Base-by-base conservation (phyloP, 2,888 invertebrate species). In the Caradrina clavipalpis region DNA sequence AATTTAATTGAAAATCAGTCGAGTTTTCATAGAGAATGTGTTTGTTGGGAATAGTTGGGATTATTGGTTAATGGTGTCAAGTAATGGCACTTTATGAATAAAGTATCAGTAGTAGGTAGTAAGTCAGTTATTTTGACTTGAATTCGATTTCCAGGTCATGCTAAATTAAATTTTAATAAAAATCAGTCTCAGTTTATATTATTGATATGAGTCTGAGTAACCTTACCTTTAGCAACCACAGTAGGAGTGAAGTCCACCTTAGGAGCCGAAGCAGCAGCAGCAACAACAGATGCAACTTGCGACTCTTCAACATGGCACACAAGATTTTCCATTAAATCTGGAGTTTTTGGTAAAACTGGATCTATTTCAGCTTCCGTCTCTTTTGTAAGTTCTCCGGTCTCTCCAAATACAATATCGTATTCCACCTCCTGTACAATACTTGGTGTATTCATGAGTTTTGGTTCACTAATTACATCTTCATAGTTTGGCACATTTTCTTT, bases 361-460 rank as follows among this genome's bases (percentile, higher is more conserved):
- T 45, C 7, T 59, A 50, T 26, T 59, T 42, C 45, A 7, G 21
- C 21, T n/a, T 51, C 13, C 22, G 49, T 15, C 39, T 59, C 42
- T 55, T 56, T 45, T 13, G 31, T 8, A 15, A n/a, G 13, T 57
- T 78, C 56, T 22, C 45, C 70, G 2, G 63, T 70, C 26, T 70
- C 57, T 2, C 63, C 71, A 60, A 84, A 77, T 47, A 76, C 50
- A 51, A 80, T 63, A 49, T 80, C 61, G 31, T 73, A 42, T 47
- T 60, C 60, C 10, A 26, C 49, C 54, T 39, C 49, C 21, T 61
- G 39, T 47, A 39, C 50, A 47, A 35, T 47, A 47, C 51, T 62
- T 47, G 35, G 17, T 47, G 55, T 45, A 15, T 31, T 6, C 6
- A 31, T 61, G 11, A 31, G 3, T 56, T 59, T 64, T 13, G 22